phyloP scores from a whole-genome alignment of 23 tunicate species.

The Halocynthia roretzi region DNA sequence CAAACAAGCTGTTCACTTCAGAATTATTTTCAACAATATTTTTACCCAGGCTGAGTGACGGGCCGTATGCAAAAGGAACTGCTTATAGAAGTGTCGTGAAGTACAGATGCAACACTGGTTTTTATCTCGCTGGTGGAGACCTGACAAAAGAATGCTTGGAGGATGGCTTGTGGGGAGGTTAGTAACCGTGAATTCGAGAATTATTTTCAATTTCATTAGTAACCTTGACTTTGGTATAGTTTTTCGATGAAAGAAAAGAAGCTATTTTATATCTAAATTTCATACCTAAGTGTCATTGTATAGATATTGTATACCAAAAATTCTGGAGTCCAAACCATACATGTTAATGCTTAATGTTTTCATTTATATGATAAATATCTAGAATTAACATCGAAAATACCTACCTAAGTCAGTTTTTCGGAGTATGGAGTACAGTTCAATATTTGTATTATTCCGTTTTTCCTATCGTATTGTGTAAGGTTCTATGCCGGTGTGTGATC shows the following conservation, averaged over 20 bases:
- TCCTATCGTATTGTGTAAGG: background rate
- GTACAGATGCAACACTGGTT: conserved; percentile 60
- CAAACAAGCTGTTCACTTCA: background rate
- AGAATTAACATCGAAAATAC: too few species aligned
- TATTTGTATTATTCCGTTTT: too few species aligned
- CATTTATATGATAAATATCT: too few species aligned
- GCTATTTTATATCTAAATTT: too few species aligned
- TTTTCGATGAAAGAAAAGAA: too few species aligned
- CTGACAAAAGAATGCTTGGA: conserved; percentile 28
- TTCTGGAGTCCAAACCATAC: background rate
- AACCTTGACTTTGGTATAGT: too few species aligned
- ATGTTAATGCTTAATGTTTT: too few species aligned
- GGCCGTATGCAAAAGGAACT: conserved; percentile 51
- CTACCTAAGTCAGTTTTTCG: too few species aligned
- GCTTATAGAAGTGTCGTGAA: conserved; percentile 25
- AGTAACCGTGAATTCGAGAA: too few species aligned
- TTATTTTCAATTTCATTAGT: too few species aligned
- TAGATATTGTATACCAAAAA: background rate
- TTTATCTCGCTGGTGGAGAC: conserved; percentile 18
- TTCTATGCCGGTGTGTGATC: background rate
- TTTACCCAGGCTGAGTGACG: conserved; percentile 30
- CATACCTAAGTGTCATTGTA: background rate
- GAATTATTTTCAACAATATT: too few species aligned
- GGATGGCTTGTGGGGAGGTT: conserved; percentile 71
- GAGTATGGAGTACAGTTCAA: too few species aligned